Evolutionary conservation across 2,797 vertebrate genomes (phyloP).

Genomic region (Crax fasciolata): DNA sequence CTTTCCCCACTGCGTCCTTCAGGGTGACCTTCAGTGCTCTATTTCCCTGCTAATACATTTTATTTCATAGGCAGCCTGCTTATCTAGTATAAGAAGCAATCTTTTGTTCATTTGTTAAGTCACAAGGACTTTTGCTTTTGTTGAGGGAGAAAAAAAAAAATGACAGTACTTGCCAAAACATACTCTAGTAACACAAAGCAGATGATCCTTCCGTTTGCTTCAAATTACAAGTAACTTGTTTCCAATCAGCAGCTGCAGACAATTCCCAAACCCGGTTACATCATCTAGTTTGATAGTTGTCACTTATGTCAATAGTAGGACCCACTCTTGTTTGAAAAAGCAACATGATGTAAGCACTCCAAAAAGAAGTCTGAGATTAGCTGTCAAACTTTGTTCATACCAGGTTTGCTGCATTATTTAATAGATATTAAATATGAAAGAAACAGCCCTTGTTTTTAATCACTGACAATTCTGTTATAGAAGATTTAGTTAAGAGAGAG

Average conservation of each 20-base stretch:
- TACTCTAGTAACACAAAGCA: slow-evolving; percentile 33
- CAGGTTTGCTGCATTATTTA: neutral
- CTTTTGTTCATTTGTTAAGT: slow-evolving; percentile 34
- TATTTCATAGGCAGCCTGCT: slow-evolving; percentile 24
- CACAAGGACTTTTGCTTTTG: slow-evolving; percentile 46
- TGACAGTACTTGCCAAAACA: slow-evolving; percentile 30
- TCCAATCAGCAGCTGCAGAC: slow-evolving; percentile 1
- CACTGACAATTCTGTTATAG: neutral
- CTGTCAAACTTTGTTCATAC: neutral
- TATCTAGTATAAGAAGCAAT: slow-evolving; percentile 1
- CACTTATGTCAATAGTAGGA: neutral
- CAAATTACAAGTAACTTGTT: slow-evolving; percentile 30
- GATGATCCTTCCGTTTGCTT: slow-evolving; percentile 43
- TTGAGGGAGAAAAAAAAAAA: neutral
- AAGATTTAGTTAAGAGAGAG: neutral
- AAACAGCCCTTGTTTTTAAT: neutral
- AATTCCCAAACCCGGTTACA: slow-evolving; percentile 50
- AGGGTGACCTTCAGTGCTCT: slow-evolving; percentile 42
- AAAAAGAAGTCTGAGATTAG: neutral
- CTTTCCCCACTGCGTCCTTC: neutral
- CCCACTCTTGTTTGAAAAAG: neutral
- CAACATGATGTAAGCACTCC: slow-evolving; percentile 5
- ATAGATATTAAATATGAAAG: neutral
- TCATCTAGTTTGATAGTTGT: slow-evolving; percentile 40
- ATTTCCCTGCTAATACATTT: slow-evolving; percentile 20